Percentiles rank a stretch among this genome's conserved stretches.
Evolutionary conservation across 2,797 vertebrate species (phyloP).

Genomic region (Crossoptilon crossoptilon): DNA sequence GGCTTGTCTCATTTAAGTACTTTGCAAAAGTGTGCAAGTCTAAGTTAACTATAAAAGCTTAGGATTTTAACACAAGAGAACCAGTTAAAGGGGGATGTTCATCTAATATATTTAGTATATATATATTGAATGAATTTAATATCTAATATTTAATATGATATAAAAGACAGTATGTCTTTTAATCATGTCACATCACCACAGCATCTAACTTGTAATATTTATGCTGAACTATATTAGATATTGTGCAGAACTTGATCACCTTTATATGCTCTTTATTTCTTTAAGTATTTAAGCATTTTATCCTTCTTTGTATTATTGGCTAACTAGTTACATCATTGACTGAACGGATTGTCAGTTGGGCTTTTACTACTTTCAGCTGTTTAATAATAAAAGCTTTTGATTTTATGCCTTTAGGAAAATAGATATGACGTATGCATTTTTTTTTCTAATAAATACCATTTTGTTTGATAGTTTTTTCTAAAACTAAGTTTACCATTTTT

Average conservation of each 20-base stretch:
- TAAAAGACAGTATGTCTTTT: not conserved
- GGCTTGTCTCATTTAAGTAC: not conserved
- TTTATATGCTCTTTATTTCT: not conserved
- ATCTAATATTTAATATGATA: not conserved
- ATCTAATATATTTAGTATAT: not conserved
- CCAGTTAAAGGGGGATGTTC: not conserved
- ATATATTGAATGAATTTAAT: not conserved
- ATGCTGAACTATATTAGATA: not conserved
- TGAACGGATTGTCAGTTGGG: not conserved
- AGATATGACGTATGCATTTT: too few species aligned
- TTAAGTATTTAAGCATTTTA: not conserved
- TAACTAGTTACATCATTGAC: not conserved
- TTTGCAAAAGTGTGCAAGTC: not conserved
- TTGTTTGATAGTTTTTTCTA: too few species aligned
- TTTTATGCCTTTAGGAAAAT: not conserved
- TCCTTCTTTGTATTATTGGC: not conserved
- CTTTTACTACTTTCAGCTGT: not conserved
- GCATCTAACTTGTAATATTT: not conserved
- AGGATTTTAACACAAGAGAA: not conserved
- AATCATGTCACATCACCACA: not conserved
- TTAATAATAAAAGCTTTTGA: not conserved
- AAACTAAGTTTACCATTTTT: not conserved
- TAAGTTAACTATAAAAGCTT: not conserved
- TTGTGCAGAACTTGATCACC: not conserved
- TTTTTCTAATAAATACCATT: not conserved